Evolutionary conservation across 1,140 invertebrate genomes (phyloP).

Genomic region (Pseudoatta argentina): DNA sequence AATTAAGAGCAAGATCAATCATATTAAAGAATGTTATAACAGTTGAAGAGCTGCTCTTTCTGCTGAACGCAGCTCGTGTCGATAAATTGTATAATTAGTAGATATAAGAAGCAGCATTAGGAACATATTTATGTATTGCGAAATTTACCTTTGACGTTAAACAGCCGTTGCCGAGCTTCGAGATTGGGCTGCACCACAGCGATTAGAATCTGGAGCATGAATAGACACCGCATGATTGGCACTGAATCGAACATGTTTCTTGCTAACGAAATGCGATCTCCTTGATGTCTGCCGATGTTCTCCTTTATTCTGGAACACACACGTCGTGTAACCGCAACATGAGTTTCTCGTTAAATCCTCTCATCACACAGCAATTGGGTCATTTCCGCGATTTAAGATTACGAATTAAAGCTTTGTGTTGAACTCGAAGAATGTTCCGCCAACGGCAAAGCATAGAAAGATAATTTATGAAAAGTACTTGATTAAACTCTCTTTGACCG

Average conservation of each 20-base stretch:
- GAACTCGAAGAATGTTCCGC: background rate
- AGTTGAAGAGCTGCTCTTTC: no score
- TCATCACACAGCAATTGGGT: conserved; percentile 30
- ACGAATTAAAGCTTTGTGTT: conserved; percentile 41
- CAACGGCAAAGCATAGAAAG: background rate
- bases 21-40: no score
- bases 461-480: conserved; percentile 40
- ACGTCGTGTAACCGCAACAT: conserved; percentile 25
- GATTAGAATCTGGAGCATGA: conserved; percentile 72
- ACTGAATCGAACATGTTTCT: conserved; percentile 48
- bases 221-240: conserved; percentile 69
- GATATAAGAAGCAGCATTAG: background rate
- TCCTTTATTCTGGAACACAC: conserved; percentile 53
- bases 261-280: conserved; percentile 41
- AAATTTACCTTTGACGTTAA: conserved; percentile 72
- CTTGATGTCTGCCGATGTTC: conserved; percentile 19
- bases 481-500: conserved; percentile 40
- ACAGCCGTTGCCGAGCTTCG: conserved; percentile 49
- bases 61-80: background rate
- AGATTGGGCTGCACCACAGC: conserved; percentile 60
- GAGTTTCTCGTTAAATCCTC: conserved; percentile 35
- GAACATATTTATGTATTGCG: background rate
- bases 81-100: background rate
- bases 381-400: conserved; percentile 31
- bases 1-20: no score